Base-by-base conservation (phyloP, 2,888 invertebrate species). In the Keiferia lycopersicella region DNA sequence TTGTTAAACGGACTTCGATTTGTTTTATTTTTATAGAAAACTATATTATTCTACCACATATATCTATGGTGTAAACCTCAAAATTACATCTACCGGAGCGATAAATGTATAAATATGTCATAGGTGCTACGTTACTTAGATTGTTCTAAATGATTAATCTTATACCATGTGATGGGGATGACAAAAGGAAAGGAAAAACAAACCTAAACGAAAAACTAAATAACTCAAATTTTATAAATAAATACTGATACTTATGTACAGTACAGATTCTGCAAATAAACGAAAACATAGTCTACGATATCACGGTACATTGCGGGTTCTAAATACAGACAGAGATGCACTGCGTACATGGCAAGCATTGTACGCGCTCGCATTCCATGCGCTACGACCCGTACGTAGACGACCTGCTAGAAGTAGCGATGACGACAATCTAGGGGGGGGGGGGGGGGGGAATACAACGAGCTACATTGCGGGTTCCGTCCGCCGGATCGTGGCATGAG, bases 261-360 rank as follows among this genome's bases (percentile, higher is more conserved):
- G 26, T 41, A 62, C 38, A 39, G 51, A 62, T 30, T 56, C 12
- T 56, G 56, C 56, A 56, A 56, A 56, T 56, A 30, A 56, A 56
- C 26, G 41, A 34, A 22, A 22, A 39, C 20, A 26, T 16, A 62
- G n/a, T 41, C 60, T 64, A 53, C 61, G 39, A 56, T 26, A 30
- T 18, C 39, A 65, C 64, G 65, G 67, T 78, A 78, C 73, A 77
- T 66, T 73, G 73, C 77, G 69, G 76, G n/a, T 14, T 70, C 69
- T 71, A 70, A 72, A 68, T 68, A 66, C 68, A 71, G 71, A 72
- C 73, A 70, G 66, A 69, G 69, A 38, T 53, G 57, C 59, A 56
- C 63, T 39, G 64, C 65, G 62, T 65, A 67, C 75, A 67, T 75
- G 69, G 77, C 79, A 83, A 82, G 83, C 85, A 71, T 78, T 79